Base-by-base conservation (phyloP, 2,797 vertebrate genomes). In the Notolepis coatsorum region DNA sequence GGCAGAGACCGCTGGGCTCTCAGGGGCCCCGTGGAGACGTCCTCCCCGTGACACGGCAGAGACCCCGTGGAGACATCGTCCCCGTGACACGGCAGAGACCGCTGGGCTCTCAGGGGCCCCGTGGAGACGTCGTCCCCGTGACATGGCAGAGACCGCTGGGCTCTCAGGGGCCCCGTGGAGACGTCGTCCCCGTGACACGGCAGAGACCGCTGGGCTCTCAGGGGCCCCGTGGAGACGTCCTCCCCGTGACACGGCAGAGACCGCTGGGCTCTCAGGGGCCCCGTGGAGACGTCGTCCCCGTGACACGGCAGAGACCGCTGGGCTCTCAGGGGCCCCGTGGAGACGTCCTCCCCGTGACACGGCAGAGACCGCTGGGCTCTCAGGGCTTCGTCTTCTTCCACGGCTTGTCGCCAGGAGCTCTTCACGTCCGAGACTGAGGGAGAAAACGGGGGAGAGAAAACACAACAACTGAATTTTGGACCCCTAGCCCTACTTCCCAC, bases 341-440 rank as follows among this genome's bases (percentile, higher is more conserved):
- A 1, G 15, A 69, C 13, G 39, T 80, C 65, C 0, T n/a, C n/a
- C 52, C n/a, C 27, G 41, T 73, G 38, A 4, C 30, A 61, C 65
- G 3, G 18, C n/a, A 0, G 62, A 0, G 62, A 62, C 0, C 8
- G 66, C 24, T 56, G 61, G 0, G 18, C 59, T 68, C 78, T 90
- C 52, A 87, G 77, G 0, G 79, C 65, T 30, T 84, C 17, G 7
- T 85, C 82, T 63, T 93, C 91, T 64, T 88, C 76, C 0, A 94
- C 20, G 0, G 90, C 93, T 53, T 85, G 91, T 28, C 89, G 78
- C 93, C 93, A 93, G 3, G 90, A 93, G 52, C 52, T 88, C 75
- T 90, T 90, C 35, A 93, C 91, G 38, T 93, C 92, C 66, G 68
- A 58, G 65, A 88, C 85, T 88, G 45, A n/a, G 6, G 17, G 6